Conservation (phyloP, 2,888 invertebrate genomes). For the Lasiommata megera region DNA sequence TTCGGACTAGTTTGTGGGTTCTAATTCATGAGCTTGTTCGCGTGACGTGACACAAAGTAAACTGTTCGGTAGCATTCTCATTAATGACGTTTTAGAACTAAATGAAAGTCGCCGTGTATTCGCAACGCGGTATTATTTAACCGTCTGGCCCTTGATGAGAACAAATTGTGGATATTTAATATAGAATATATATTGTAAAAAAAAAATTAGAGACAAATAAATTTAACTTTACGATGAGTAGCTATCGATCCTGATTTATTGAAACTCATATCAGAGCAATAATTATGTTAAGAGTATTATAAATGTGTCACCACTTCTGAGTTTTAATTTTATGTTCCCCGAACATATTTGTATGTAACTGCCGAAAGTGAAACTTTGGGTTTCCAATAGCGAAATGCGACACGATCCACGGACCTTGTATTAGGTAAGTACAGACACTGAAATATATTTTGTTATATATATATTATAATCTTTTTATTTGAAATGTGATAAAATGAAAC, state of each 20-base stretch:
- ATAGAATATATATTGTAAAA: conserved; percentile 5
- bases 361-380: neutral
- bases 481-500: conserved; percentile 66
- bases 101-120: too few species aligned
- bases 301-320: conserved; percentile 4
- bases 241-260: conserved; percentile 4
- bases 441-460: conserved; percentile 67
- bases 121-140: neutral
- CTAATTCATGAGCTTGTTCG: too few species aligned
- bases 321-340: conserved; percentile 8
- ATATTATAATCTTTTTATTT: conserved; percentile 63
- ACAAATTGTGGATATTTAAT: conserved; percentile 14
- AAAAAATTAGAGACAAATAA: neutral
- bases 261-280: conserved; percentile 27
- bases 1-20: too few species aligned
- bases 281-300: conserved; percentile 21
- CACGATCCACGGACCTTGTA: conserved; percentile 6
- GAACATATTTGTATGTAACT: conserved; percentile 15
- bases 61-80: too few species aligned
- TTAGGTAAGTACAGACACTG: conserved; percentile 41
- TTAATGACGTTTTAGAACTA: too few species aligned
- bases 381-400: neutral
- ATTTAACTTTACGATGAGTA: neutral
- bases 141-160: neutral
- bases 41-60: too few species aligned